phyloP scores from a whole-genome alignment of 37 sponge, comb jelly and placozoan genomes.

The Ianthella basta region DNA sequence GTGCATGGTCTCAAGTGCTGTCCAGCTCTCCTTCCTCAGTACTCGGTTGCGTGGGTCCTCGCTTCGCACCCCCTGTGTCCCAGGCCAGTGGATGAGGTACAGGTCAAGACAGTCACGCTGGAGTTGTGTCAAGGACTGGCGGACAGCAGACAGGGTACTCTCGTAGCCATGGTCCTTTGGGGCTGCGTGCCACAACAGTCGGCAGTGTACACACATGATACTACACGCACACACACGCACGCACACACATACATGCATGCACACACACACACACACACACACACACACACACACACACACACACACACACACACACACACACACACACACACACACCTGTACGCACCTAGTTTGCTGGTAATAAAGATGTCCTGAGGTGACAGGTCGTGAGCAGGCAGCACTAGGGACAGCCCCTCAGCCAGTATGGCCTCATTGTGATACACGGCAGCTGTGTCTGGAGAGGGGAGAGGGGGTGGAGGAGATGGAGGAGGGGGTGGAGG shows the following conservation, averaged over 20 bases:
- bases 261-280: not conserved
- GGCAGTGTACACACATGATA: too few species aligned
- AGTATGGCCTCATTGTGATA: conserved; percentile 57
- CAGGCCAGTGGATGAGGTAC: conserved; percentile 81
- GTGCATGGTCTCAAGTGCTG: conserved; percentile 63
- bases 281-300: too few species aligned
- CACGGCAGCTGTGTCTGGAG: conserved; percentile 64
- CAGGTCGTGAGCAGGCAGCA: conserved; percentile 35
- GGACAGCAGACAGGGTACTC: conserved; percentile 38
- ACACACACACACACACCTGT: not conserved
- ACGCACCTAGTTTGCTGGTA: conserved; percentile 68
- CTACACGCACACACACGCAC: not conserved
- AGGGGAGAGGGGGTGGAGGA: not conserved
- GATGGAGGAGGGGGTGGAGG: too few species aligned
- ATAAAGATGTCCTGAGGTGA: conserved; percentile 45
- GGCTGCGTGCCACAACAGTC: conserved; percentile 8
- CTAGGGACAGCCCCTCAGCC: conserved; percentile 27
- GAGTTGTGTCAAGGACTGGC: conserved; percentile 24
- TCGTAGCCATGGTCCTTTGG: conserved; percentile 66
- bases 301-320: not conserved
- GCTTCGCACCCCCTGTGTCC: conserved; percentile 31
- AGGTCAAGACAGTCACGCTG: conserved; percentile 32
- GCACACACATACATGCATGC: not conserved
- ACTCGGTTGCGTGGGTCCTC: conserved; percentile 44
- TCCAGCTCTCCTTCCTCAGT: conserved; percentile 64